Evolutionary conservation across 1,140 invertebrate genomes (phyloP), one percentile per base, ranked within the genome.

Genomic region (Psilanteris sp.): DNA sequence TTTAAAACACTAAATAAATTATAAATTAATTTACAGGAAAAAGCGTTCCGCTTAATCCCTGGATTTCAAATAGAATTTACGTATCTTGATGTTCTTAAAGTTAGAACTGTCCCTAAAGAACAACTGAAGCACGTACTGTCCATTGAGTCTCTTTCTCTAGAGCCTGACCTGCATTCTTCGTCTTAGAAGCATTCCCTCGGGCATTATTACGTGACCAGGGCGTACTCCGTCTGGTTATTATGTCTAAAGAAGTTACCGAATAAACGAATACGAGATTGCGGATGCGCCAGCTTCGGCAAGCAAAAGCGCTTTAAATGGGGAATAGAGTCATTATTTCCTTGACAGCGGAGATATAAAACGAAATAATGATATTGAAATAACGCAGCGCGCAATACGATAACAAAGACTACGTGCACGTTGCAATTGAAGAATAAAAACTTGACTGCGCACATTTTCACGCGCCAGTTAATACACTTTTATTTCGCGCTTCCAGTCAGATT

Each of bases 171-270:
- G 70, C 70, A 73, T 73, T 73, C 52, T 55, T 66, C 43, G 59
- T 9, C 22, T 15, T 15, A 44, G 34, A 73, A 73, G 57, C 59
- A 41, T 59, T 29, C 70, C 59, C 57, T 14, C 27, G 59, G 43
- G 70, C 52, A 54, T 61, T 52, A 66, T 74, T 66, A 74, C 70
- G 61, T 67, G 70, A 74, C 70, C 70, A 61, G 61, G 59, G 27
- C 32, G 59, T 52, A 44, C 70, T 52, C 50, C 50, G n/a, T 59
- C 32, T 18, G 37, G 44, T 74, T 66, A 59, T 74, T 61, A 66
- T 54, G 37, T 59, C 36, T 61, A 61, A 74, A 74, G 70, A 67
- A 74, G 61, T 67, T 66, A 61, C 54, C 59, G 59, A 73, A 73
- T 73, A 59, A 73, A 64, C 70, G 61, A 66, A 74, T 66, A 41